Percentiles rank a stretch among this genome's conserved stretches.
phyloP scores from a whole-genome alignment of 2,888 invertebrate species.

The Megaustenia siamemsis region DNA sequence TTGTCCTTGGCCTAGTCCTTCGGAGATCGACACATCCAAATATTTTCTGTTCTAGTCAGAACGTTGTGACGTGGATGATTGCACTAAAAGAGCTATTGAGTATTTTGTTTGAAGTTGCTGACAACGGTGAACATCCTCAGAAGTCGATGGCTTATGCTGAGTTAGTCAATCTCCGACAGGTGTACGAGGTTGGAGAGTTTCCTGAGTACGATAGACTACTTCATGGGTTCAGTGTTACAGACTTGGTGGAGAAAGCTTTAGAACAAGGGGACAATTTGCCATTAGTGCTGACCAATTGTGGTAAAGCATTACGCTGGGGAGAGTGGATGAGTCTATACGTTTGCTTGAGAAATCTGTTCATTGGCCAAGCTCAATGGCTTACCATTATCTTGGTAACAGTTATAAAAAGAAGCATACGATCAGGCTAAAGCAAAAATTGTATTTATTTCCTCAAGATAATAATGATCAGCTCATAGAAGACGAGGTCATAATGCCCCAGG shows the following conservation, averaged over 20 bases:
- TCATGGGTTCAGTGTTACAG: not conserved
- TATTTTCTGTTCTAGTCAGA: conserved; percentile 11
- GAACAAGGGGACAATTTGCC: not conserved
- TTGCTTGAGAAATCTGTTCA: not conserved
- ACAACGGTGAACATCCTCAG: not conserved
- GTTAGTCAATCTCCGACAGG: not conserved
- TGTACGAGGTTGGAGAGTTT: not conserved
- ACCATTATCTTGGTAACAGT: conserved; percentile 20
- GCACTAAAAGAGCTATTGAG: not conserved
- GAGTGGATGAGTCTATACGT: conserved; percentile 14
- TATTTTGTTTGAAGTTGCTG: conserved; percentile 31
- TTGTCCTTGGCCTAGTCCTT: not conserved
- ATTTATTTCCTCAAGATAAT: too few relatives aligned
- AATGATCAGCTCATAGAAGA: too few relatives aligned
- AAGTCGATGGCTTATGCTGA: conserved; percentile 13
- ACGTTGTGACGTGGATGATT: not conserved
- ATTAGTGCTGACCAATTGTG: not conserved
- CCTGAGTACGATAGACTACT: not conserved
- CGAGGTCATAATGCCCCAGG: too few relatives aligned
- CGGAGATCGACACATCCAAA: not conserved
- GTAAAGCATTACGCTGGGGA: not conserved
- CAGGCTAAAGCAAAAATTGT: too few relatives aligned
- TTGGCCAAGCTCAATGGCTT: not conserved
- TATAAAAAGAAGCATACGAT: conserved; percentile 24
- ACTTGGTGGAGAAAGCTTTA: conserved; percentile 1